Conservation (phyloP, 2,888 invertebrate genomes). For the Theretra japonica region DNA sequence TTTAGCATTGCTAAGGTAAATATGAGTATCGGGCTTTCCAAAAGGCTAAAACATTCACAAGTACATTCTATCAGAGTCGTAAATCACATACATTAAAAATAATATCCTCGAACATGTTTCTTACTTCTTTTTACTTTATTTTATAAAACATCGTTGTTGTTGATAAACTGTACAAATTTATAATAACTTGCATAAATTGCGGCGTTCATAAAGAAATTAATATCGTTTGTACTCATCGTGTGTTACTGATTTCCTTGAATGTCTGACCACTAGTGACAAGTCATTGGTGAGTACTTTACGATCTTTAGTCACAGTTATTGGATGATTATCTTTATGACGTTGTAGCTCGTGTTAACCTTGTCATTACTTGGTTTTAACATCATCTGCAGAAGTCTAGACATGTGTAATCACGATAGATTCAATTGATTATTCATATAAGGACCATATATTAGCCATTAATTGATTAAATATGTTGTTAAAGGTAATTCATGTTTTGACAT, state of each 20-base stretch:
- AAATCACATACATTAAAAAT: background rate
- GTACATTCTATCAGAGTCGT: background rate
- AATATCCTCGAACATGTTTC: background rate
- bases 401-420: too few relatives aligned
- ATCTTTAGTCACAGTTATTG: background rate
- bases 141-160: background rate
- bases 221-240: background rate
- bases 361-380: background rate
- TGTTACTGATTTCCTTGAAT: background rate
- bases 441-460: background rate
- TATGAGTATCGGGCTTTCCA: too few relatives aligned
- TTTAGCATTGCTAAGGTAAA: too few relatives aligned
- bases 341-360: background rate
- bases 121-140: background rate
- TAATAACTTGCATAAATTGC: background rate
- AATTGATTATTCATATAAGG: background rate
- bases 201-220: background rate
- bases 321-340: background rate
- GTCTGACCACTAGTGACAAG: background rate
- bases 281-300: background rate
- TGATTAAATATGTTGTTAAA: background rate
- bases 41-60: background rate
- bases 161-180: background rate
- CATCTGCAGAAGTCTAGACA: background rate
- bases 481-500: background rate